Percentiles rank a stretch among this genome's conserved stretches.
These are phyloP conservation scores for Eilema depressum DNA, from an alignment of 2,888 invertebrate genomes.

Conservation along the genomic window DNA sequence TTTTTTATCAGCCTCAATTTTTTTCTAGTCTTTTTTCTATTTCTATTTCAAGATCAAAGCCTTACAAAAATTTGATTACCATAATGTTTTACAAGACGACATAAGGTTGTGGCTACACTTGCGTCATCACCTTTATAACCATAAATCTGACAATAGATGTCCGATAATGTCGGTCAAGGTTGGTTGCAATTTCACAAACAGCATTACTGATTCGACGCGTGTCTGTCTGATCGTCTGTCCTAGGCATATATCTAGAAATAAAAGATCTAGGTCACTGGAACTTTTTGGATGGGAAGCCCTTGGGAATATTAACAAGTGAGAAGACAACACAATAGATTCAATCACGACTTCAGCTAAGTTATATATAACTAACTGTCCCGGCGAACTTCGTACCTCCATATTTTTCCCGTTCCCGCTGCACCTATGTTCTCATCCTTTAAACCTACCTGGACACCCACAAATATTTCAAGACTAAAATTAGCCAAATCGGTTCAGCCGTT, in stretches of 20 bases:
- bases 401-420: too few species aligned
- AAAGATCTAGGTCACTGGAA: constrained; percentile 48
- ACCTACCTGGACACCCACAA: too few species aligned
- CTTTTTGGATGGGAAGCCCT: not conserved
- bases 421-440: too few species aligned
- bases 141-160: constrained; percentile 51
- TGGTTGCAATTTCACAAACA: constrained; percentile 73
- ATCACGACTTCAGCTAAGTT: too few species aligned
- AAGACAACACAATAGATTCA: too few species aligned
- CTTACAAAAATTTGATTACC: constrained; percentile 1
- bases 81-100: constrained; percentile 5
- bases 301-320: not conserved
- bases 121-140: constrained; percentile 34
- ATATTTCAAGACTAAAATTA: too few species aligned
- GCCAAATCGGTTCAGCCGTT: too few species aligned
- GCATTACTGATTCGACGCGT: constrained; percentile 73
- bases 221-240: constrained; percentile 56
- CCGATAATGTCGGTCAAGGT: constrained; percentile 78
- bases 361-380: too few species aligned
- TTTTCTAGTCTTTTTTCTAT: too few species aligned
- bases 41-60: constrained; percentile 7
- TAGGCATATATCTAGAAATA: constrained; percentile 61
- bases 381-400: too few species aligned
- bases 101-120: constrained; percentile 29
- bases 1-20: too few species aligned